A percentile compares a stretch with the other conserved stretches of the same genome.
Conservation (phyloP, 2,113 vertebrate genomes). For the Odocoileus virginianus region DNA sequence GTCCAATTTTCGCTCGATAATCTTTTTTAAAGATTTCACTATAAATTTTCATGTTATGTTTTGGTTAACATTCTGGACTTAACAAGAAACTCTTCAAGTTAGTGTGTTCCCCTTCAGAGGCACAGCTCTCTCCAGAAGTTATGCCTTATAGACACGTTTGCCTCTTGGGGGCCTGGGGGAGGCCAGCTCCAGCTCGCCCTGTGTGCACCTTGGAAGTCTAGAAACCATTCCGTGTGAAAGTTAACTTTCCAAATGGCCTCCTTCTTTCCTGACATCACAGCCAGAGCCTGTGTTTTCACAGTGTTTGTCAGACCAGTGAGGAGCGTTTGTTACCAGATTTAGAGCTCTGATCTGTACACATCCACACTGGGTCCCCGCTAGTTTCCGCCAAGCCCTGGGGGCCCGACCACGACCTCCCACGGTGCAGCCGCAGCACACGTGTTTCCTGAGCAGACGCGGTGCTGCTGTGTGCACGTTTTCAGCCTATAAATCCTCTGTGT, state of each 20-base stretch:
- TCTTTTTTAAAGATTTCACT: neutral
- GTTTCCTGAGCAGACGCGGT: neutral
- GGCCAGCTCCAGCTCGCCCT: neutral
- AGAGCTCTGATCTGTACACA: neutral
- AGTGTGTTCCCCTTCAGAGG: neutral
- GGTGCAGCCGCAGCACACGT: neutral
- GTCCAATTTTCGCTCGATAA: neutral
- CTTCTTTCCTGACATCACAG: neutral
- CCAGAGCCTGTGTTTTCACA: neutral
- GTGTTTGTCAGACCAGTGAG: neutral
- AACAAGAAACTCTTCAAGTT: neutral
- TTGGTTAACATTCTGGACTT: neutral
- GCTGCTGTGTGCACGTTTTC: neutral
- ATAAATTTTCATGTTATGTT: neutral
- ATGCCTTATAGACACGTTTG: neutral
- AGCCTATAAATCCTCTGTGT: conserved; percentile 19
- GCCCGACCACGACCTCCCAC: neutral
- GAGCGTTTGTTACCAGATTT: conserved; percentile 11
- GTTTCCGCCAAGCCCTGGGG: neutral
- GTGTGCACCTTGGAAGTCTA: neutral
- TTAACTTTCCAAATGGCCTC: neutral
- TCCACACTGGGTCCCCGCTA: neutral
- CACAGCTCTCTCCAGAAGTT: neutral
- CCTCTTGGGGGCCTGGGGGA: neutral
- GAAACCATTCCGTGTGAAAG: neutral